Evolutionary conservation across 2,797 vertebrate genomes (phyloP).

Genomic region (Rhyacichthys aspro): DNA sequence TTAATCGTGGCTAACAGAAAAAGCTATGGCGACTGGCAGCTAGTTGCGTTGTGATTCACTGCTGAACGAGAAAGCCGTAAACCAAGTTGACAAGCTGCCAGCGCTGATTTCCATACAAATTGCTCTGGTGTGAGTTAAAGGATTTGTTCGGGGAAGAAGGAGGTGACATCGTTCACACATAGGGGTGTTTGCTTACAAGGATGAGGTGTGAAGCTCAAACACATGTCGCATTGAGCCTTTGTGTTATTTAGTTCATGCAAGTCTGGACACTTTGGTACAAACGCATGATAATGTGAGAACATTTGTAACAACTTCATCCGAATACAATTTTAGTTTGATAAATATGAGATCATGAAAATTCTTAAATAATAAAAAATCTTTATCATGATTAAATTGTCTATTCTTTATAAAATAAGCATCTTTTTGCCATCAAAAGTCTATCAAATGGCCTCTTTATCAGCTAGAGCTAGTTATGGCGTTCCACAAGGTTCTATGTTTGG

Average conservation of each 20-base stretch:
- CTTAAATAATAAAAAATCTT: no score
- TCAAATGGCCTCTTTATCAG: no score
- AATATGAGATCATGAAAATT: no score
- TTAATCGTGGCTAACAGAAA: conserved; percentile 64
- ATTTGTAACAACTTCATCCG: neutral
- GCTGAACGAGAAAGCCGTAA: conserved; percentile 67
- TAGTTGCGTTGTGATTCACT: conserved; percentile 62
- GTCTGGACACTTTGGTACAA: neutral
- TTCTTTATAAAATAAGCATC: no score
- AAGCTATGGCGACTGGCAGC: conserved; percentile 39
- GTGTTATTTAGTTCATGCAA: conserved; percentile 16
- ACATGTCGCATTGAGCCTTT: neutral
- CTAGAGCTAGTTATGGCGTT: neutral
- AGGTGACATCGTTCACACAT: conserved; percentile 43
- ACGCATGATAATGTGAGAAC: no score
- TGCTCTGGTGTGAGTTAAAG: conserved; percentile 33
- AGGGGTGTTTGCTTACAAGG: conserved; percentile 43
- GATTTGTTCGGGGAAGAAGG: conserved; percentile 48
- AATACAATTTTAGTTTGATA: no score
- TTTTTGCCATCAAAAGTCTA: no score
- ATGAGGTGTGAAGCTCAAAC: conserved; percentile 40
- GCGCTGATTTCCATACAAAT: conserved; percentile 69
- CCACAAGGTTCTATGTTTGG: neutral
- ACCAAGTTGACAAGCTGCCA: conserved; percentile 53
- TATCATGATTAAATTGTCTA: no score